Evolutionary conservation across 2,113 vertebrate genomes (phyloP).

Genomic region (Bucco capensis): DNA sequence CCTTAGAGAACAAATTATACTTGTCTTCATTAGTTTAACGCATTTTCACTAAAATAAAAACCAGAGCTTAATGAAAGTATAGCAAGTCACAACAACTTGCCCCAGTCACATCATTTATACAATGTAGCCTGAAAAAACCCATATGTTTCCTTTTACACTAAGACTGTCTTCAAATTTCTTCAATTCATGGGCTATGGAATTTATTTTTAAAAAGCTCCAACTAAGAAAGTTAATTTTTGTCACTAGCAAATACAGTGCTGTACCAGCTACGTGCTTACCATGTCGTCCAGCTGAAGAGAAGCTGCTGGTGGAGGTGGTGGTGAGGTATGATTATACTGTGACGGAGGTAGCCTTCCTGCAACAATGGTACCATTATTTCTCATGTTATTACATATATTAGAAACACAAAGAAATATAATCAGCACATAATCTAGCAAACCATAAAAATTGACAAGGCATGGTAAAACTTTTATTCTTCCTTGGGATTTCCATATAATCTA

Average conservation of each 20-base stretch:
- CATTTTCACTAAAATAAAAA: neutral
- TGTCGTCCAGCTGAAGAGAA: constrained; percentile 58
- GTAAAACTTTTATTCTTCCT: neutral
- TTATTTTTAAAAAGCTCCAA: neutral
- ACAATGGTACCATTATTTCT: constrained; percentile 65
- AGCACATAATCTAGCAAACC: neutral
- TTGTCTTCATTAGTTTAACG: neutral
- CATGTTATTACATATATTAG: constrained; percentile 64
- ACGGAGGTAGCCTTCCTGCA: constrained; percentile 64
- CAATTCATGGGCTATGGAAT: neutral
- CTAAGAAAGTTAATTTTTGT: neutral
- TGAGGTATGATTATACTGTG: constrained; percentile 64
- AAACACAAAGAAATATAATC: constrained; percentile 31
- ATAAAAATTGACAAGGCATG: neutral
- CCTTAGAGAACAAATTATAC: neutral
- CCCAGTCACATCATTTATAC: neutral
- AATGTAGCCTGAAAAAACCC: neutral
- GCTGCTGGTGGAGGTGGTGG: neutral
- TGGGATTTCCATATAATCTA: neutral
- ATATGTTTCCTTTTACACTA: neutral
- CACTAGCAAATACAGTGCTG: neutral
- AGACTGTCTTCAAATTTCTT: neutral
- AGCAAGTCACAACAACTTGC: neutral
- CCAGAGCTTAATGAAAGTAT: neutral
- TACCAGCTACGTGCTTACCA: constrained; percentile 18